Percentiles rank a stretch among this genome's conserved stretches.
These are phyloP conservation scores for Acrocephalus kingi DNA, from an alignment of 2,113 vertebrate genomes.

Conservation along the genomic window DNA sequence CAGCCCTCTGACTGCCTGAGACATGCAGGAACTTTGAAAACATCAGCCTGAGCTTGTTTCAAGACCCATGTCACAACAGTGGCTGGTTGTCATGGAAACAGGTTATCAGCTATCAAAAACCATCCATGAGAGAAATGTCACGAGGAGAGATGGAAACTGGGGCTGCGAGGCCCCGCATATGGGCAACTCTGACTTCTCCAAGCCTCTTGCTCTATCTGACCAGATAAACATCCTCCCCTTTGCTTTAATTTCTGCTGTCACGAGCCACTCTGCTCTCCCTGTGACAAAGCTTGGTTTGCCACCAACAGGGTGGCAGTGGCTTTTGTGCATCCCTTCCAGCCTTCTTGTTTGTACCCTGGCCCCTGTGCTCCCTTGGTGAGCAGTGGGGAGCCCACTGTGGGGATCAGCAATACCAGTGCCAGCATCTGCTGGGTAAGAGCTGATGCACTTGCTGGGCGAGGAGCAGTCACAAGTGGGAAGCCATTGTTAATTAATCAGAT, in stretches of 20 bases:
- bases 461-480: not conserved
- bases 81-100: conserved; percentile 46
- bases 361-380: not conserved
- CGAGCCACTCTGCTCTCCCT: not conserved
- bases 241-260: not conserved
- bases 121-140: not conserved
- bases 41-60: conserved; percentile 8
- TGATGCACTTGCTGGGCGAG: not conserved
- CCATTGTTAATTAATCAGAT: conserved; percentile 55
- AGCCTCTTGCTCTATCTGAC: not conserved
- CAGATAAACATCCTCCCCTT: not conserved
- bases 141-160: not conserved
- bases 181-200: not conserved
- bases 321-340: not conserved
- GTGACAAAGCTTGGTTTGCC: not conserved
- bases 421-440: not conserved
- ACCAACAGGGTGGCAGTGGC: rapidly evolving
- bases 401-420: not conserved
- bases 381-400: rapidly evolving
- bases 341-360: not conserved
- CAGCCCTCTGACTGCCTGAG: conserved; percentile 3
- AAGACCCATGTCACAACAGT: conserved; percentile 21
- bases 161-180: not conserved
- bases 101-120: conserved; percentile 26
- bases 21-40: conserved; percentile 38